These are phyloP conservation scores for Hesperia comma DNA, from an alignment of 2,888 invertebrate species.

Conservation along the genomic window DNA sequence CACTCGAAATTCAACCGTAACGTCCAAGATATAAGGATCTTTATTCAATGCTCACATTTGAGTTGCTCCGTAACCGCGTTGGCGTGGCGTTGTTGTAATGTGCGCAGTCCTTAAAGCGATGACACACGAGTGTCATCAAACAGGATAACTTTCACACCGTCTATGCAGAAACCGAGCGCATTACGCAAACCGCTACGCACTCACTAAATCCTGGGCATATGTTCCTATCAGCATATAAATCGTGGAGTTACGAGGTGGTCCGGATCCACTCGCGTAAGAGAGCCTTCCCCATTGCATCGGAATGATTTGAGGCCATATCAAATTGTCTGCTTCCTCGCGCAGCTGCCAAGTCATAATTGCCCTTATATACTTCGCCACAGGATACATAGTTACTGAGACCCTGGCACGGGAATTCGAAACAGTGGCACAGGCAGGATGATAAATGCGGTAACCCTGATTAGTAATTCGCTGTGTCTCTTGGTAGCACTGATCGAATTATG, in stretches of 20 bases:
- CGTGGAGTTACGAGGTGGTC: conserved; percentile 57
- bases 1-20: no score
- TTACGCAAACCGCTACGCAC: conserved; percentile 8
- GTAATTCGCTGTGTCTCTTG: conserved; percentile 30
- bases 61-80: no score
- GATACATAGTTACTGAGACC: conserved; percentile 58
- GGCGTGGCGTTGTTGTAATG: no score
- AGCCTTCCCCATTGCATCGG: conserved; percentile 72
- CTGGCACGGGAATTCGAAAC: conserved; percentile 51
- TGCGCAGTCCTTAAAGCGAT: no score
- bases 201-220: conserved; percentile 19
- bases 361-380: conserved; percentile 64
- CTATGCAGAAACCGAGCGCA: neutral
- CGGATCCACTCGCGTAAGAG: conserved; percentile 71
- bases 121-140: no score
- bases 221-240: conserved; percentile 51
- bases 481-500: conserved; percentile 27
- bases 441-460: conserved; percentile 39
- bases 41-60: no score
- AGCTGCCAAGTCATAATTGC: conserved; percentile 62
- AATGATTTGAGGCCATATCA: conserved; percentile 80
- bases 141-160: no score
- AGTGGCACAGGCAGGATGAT: conserved; percentile 46
- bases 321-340: conserved; percentile 79
- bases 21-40: no score